Evolutionary conservation across 2,888 invertebrate genomes (phyloP), one percentile per base, ranked within the genome.

Genomic region (Allacma fusca): DNA sequence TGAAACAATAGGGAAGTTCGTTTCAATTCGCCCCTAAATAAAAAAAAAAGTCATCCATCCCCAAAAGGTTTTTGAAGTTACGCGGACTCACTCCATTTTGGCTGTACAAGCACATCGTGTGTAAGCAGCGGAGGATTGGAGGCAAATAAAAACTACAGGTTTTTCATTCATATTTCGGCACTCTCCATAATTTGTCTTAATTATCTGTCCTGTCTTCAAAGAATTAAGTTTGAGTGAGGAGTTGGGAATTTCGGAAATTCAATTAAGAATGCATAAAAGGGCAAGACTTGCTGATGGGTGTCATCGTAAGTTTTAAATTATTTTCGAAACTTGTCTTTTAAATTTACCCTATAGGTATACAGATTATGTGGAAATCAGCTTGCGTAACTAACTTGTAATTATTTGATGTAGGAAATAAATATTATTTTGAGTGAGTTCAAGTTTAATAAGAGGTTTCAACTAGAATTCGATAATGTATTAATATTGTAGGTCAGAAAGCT

Each of bases 181-280:
- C 68, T 29, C 7, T 68, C 68, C 12, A 34, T 4, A 34, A 34
- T 34, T 29, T 19, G 4, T 68, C 9, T 12, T 34, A 29, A 26
- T 68, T 68, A 12, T 1, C 34, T 7, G 21, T 68, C 29, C 24
- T 64, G 23, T 26, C 12, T 4, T 24, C 7, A 62, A 62, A 62
- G 23, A 62, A 62, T 16, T 19, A 23, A 7, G 13, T 26, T 62
- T 2, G 24, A 62, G 9, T n/a, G 29, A 23, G 23, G 1, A 71
- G 4, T 5, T 50, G 1, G 43, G 43, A 23, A 44, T 34, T 50
- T 26, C n/a, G 24, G 16, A 9, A 70, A 44, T 26, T 19, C 40
- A 57, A 40, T 21, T n/a, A 21, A 75, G n/a, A n/a, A 68, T 68
- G 75, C 21, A 64, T 23, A 75, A 75, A 69, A 1, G 75, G 28